phyloP scores from a whole-genome alignment of 2,888 invertebrate genomes.

The Ephialtes manifestator region DNA sequence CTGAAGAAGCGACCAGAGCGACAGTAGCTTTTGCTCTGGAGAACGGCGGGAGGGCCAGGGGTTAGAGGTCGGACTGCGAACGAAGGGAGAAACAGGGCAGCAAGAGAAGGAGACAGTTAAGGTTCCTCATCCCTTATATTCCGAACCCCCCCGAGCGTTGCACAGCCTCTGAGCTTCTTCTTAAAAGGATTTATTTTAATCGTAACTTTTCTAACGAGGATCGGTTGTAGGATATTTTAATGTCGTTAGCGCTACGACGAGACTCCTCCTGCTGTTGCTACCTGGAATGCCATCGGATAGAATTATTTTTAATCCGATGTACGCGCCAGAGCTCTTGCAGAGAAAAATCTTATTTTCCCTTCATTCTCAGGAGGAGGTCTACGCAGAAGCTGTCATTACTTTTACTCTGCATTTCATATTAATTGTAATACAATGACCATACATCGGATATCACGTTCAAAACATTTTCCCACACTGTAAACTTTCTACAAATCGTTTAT shows the following conservation, averaged over 20 bases:
- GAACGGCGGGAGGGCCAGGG: constrained; percentile 38
- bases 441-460: not conserved
- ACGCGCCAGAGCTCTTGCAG: constrained; percentile 15
- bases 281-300: constrained; percentile 59
- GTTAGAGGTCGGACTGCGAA: constrained; percentile 57
- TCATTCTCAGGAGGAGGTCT: constrained; percentile 9
- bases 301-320: constrained; percentile 67
- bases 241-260: constrained; percentile 76
- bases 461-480: too few relatives aligned
- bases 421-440: constrained; percentile 18
- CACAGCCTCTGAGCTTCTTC: constrained; percentile 61
- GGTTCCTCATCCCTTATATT: constrained; percentile 38
- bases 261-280: constrained; percentile 53
- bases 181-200: constrained; percentile 83
- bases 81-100: constrained; percentile 44
- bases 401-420: constrained; percentile 28
- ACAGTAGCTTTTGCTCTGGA: constrained; percentile 51
- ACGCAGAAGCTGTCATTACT: constrained; percentile 17
- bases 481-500: too few relatives aligned
- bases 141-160: constrained; percentile 34
- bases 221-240: constrained; percentile 82
- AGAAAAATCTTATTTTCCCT: constrained; percentile 55
- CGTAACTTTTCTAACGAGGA: constrained; percentile 83
- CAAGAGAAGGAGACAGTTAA: constrained; percentile 34
- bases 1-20: constrained; percentile 21